Conservation (phyloP, 2,888 invertebrate species). For the Ectemnius cavifrons region DNA sequence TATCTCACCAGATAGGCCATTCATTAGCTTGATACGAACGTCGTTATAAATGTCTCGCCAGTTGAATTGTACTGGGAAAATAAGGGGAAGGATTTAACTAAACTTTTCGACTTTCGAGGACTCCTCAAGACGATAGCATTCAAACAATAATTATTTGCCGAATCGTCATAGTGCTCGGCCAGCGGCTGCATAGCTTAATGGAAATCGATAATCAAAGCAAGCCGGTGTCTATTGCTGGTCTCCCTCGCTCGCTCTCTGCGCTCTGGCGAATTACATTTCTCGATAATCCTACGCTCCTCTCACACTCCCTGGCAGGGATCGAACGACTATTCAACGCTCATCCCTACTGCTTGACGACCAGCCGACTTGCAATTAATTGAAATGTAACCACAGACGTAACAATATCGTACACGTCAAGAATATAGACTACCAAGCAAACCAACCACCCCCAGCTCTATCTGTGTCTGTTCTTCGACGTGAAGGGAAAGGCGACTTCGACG, state of each 20-base stretch:
- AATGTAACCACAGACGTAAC: neutral
- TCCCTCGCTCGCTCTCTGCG: conserved; percentile 1
- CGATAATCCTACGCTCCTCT: conserved; percentile 50
- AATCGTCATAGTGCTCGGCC: conserved; percentile 22
- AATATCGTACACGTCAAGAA: conserved; percentile 6
- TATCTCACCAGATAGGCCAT: too few species aligned
- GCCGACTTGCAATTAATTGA: neutral
- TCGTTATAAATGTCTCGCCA: too few species aligned
- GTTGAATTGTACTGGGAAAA: too few species aligned
- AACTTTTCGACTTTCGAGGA: too few species aligned
- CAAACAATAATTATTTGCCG: conserved; percentile 21
- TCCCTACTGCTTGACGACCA: conserved; percentile 30
- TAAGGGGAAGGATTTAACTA: too few species aligned
- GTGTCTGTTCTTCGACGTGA: too few species aligned
- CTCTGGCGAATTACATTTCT: conserved; percentile 53
- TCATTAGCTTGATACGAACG: too few species aligned
- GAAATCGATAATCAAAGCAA: conserved; percentile 43
- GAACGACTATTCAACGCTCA: conserved; percentile 26
- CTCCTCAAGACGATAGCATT: too few species aligned
- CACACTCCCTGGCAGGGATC: conserved; percentile 34
- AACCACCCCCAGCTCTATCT: too few species aligned
- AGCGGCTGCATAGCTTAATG: conserved; percentile 36
- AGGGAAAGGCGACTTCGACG: neutral
- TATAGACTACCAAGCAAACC: neutral
- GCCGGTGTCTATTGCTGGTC: conserved; percentile 51